phyloP scores from a whole-genome alignment of 2,113 vertebrate species.

The Donacobius atricapilla region DNA sequence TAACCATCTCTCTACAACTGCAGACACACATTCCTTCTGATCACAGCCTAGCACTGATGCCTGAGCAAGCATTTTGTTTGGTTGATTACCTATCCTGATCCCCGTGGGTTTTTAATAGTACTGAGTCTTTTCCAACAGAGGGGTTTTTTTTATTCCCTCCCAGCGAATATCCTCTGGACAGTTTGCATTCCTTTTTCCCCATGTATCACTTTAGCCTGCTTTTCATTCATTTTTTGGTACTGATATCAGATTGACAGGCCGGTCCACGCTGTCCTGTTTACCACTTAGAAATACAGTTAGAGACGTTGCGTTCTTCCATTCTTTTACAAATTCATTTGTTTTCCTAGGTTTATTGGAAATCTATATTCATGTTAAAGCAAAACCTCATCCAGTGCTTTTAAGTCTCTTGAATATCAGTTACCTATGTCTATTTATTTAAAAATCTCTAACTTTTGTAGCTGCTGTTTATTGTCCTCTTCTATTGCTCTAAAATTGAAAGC shows the following conservation, averaged over 20 bases:
- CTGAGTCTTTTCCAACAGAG: neutral
- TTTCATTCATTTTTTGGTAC: neutral
- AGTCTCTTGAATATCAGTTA: neutral
- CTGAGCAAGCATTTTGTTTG: neutral
- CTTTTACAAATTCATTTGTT: constrained; percentile 23
- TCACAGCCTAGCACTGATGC: neutral
- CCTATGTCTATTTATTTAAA: constrained; percentile 1
- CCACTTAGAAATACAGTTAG: neutral
- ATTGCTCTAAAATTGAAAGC: neutral
- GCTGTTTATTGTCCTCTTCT: neutral
- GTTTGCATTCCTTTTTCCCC: neutral
- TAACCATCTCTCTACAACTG: neutral
- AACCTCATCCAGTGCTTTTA: neutral
- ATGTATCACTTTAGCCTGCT: neutral
- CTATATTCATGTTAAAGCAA: neutral
- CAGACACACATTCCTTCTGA: neutral
- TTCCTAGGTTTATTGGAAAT: constrained; percentile 36
- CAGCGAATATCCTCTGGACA: neutral
- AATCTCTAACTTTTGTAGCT: neutral
- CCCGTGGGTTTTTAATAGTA: neutral
- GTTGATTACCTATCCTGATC: neutral
- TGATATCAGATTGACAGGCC: neutral
- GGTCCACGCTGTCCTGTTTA: neutral
- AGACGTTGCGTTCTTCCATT: constrained; percentile 18
- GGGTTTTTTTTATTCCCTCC: neutral